Evolutionary conservation across 2,797 vertebrate genomes (phyloP), one percentile per base, ranked within the genome.

Genomic region (Tragelaphus oryx): DNA sequence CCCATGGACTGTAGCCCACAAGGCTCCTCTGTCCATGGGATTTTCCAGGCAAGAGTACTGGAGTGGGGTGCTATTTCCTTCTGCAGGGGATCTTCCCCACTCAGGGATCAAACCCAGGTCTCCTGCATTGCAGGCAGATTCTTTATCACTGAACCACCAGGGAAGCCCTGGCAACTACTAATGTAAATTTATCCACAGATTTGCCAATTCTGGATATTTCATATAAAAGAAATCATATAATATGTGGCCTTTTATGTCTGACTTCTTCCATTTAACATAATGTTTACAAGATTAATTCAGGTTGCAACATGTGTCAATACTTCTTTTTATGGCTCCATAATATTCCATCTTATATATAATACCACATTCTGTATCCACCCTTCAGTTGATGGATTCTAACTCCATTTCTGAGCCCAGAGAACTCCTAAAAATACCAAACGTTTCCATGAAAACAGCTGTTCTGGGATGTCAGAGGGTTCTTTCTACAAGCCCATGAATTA

Each of bases 401-500:
- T 94, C 81, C 41, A 76, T 68, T 86, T 92, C 90, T 37, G 30
- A 86, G 82, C 30, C 60, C 52, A 88, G 54, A 96, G n/a, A 20
- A 94, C 16, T n/a, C 37, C 78, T 60, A 78, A 95, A 94, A 93
- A 55, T 10, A 84, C 14, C 52, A 57, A 59, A 83, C 68, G 75
- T 96, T 90, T 91, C 80, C 55, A 75, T 44, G 20, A 44, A 90
- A 90, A 37, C 75, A 93, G 50, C 59, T 88, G 65, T 44, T 82
- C 68, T 87, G 30, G 48, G 89, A 95, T 30, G 14, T 54, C 75
- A 87, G 10, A 55, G n/a, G 89, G 94, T 62, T 87, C 17, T 79
- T 57, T 82, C 62, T 87, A 48, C 4, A 71, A 93, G 37, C n/a
- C 62, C 33, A 79, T 88, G 30, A 80, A 91, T 30, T 60, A 88